Percentiles rank a stretch among this genome's conserved stretches.
phyloP scores from a whole-genome alignment of 2,113 vertebrate genomes.

The Oncorhynchus tshawytscha region DNA sequence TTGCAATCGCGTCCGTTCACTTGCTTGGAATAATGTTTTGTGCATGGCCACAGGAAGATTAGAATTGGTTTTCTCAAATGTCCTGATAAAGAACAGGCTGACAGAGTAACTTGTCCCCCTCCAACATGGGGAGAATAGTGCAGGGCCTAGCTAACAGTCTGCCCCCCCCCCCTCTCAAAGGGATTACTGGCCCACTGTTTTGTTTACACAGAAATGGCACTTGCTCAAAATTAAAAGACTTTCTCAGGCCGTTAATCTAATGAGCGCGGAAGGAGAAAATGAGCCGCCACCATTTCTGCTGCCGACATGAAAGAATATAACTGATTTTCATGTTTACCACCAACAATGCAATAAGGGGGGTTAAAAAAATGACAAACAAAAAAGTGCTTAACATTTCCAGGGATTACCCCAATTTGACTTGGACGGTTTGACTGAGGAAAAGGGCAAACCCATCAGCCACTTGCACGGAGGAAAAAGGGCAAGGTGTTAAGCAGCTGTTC shows the following conservation, averaged over 20 bases:
- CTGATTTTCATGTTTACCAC: not conserved
- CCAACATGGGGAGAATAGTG: conserved; percentile 16
- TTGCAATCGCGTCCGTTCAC: conserved; percentile 39
- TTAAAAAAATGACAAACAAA: no score
- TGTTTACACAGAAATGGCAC: conserved; percentile 67
- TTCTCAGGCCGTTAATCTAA: conserved; percentile 73
- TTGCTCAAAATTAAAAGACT: conserved; percentile 74
- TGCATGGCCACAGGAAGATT: conserved; percentile 52
- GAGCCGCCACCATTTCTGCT: not conserved
- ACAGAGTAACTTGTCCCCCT: conserved; percentile 26
- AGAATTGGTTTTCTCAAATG: conserved; percentile 47
- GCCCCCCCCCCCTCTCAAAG: conserved; percentile 38
- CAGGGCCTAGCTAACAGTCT: conserved; percentile 43
- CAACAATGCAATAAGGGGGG: not conserved
- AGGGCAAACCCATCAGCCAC: conserved; percentile 16
- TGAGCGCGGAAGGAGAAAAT: conserved; percentile 29
- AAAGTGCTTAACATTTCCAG: not conserved
- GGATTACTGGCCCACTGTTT: conserved; percentile 68
- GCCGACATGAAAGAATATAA: not conserved
- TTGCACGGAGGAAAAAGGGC: conserved; percentile 6
- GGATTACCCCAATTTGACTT: not conserved
- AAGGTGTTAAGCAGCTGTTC: conserved; percentile 23
- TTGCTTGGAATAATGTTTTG: conserved; percentile 56
- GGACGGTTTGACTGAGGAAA: conserved; percentile 6
- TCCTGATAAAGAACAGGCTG: not conserved